These are phyloP conservation scores for Smutsia gigantea DNA, from an alignment of 2,797 vertebrate genomes.

Conservation along the genomic window DNA sequence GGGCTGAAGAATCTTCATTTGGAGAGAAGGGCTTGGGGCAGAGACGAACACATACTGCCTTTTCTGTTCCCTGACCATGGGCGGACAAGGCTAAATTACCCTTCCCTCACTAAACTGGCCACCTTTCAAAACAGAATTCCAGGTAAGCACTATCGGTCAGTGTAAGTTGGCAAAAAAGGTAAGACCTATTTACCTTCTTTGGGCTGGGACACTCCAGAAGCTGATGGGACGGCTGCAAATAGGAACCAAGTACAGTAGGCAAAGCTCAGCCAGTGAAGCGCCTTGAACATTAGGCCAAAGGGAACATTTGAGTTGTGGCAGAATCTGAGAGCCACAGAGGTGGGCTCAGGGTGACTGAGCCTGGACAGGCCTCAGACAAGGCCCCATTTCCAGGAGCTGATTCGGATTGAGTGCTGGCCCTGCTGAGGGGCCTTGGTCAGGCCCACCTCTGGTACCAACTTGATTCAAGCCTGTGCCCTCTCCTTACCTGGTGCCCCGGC, in stretches of 20 bases:
- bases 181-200: neutral
- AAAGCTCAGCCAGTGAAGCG: neutral
- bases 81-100: neutral
- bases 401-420: neutral
- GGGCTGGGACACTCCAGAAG: neutral
- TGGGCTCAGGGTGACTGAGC: neutral
- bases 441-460: neutral
- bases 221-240: neutral
- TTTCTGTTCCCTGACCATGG: neutral
- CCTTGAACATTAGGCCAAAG: neutral
- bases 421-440: neutral
- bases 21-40: neutral
- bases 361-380: neutral
- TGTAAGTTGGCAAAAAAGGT: neutral
- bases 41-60: neutral
- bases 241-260: neutral
- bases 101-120: neutral
- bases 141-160: neutral
- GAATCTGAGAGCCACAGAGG: neutral
- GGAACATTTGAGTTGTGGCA: neutral
- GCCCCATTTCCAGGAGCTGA: neutral
- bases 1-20: neutral
- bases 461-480: neutral
- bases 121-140: neutral
- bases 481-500: neutral